Percentiles rank a stretch among this genome's conserved stretches.
These are phyloP conservation scores for Luidia sarsii DNA, from an alignment of 53 echinoderm and acorn worm genomes.

Conservation along the genomic window DNA sequence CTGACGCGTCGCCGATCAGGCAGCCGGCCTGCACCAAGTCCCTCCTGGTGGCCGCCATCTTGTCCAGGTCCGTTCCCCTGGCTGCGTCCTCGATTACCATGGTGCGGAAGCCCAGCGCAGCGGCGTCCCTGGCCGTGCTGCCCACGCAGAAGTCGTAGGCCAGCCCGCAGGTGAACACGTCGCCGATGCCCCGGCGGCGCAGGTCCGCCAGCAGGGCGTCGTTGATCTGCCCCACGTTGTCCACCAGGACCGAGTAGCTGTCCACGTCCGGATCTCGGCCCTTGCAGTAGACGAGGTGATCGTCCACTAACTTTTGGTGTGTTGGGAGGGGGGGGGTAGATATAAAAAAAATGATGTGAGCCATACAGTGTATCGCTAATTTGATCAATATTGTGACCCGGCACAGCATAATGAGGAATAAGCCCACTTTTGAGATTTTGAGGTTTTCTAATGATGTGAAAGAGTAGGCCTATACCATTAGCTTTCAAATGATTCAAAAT, in stretches of 20 bases:
- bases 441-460: too few species aligned
- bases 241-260: slow-evolving; percentile 81
- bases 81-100: slow-evolving; percentile 75
- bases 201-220: slow-evolving; percentile 53
- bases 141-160: slow-evolving; percentile 81
- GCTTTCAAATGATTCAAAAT: too few species aligned
- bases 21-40: slow-evolving; percentile 66
- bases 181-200: slow-evolving; percentile 60
- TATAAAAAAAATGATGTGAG: too few species aligned
- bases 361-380: too few species aligned
- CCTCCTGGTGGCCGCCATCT: slow-evolving; percentile 10
- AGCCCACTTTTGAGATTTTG: too few species aligned
- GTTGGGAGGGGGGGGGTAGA: too few species aligned
- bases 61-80: slow-evolving; percentile 40
- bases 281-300: slow-evolving; percentile 61
- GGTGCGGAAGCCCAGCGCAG: slow-evolving; percentile 64
- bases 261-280: slow-evolving; percentile 72
- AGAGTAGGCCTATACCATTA: too few species aligned
- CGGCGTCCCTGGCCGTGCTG: slow-evolving; percentile 73
- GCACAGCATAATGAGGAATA: too few species aligned
- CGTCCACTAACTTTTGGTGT: too few species aligned
- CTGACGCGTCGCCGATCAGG: slow-evolving; percentile 27
- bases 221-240: slow-evolving; percentile 60
- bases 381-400: too few species aligned
- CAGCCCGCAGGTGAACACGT: slow-evolving; percentile 80